Percentiles rank a stretch among this genome's conserved stretches.
Conservation (phyloP, 1,140 invertebrate species). For the Drosophila pruinosa region DNA sequence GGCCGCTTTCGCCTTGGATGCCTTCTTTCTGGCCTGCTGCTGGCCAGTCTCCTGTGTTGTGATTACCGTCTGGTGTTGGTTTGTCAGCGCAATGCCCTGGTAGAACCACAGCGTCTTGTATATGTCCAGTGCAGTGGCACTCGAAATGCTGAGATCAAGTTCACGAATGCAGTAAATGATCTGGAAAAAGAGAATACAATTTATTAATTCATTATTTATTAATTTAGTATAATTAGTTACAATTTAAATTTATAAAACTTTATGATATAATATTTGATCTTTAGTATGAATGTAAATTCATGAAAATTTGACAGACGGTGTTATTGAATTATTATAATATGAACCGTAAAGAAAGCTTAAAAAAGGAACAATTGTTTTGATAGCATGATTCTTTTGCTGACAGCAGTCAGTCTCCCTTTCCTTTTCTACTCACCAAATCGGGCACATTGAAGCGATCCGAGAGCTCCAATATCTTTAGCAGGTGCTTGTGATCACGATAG, state of each 20-base stretch:
- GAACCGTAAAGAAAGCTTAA: no score
- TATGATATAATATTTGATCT: no score
- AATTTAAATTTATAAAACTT: no score
- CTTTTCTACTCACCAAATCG: conserved; percentile 67
- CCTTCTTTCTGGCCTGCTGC: conserved; percentile 56
- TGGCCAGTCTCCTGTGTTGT: conserved; percentile 69
- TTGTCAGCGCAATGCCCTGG: conserved; percentile 69
- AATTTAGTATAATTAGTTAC: no score
- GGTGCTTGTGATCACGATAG: conserved; percentile 80
- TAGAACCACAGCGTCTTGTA: conserved; percentile 80
- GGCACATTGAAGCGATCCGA: conserved; percentile 81
- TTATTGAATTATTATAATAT: no score
- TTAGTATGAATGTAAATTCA: no score
- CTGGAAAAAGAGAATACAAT: conserved; percentile 21
- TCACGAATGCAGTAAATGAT: conserved; percentile 81
- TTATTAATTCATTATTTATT: no score
- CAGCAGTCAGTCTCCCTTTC: neutral
- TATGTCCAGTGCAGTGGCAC: conserved; percentile 76
- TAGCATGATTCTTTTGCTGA: no score
- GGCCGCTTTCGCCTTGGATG: conserved; percentile 59
- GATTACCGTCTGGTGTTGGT: conserved; percentile 74
- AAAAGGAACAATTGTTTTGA: no score
- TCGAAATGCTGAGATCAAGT: conserved; percentile 76
- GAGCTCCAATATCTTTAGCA: conserved; percentile 75
- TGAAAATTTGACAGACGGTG: no score